Conservation (phyloP, 2,797 vertebrate species). For the Menidia menidia region DNA sequence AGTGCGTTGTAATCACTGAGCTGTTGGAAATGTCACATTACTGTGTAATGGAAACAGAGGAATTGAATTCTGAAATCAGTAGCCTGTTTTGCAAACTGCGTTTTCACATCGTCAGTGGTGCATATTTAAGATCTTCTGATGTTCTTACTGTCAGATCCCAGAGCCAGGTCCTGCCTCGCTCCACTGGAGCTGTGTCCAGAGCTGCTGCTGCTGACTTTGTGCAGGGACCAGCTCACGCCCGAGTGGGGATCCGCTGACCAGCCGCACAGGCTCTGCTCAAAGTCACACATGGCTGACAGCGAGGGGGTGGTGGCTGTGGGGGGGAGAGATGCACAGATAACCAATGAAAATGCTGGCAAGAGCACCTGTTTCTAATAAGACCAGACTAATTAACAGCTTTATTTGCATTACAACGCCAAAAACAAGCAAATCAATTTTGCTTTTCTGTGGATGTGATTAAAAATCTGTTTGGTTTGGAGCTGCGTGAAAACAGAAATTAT, state of each 20-base stretch:
- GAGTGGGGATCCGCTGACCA: slow-evolving; percentile 92
- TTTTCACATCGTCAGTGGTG: background rate
- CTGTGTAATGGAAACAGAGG: no score
- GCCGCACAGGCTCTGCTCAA: slow-evolving; percentile 90
- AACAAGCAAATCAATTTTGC: no score
- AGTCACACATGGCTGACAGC: slow-evolving; percentile 92
- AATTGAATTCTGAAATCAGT: background rate
- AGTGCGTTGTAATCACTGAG: background rate
- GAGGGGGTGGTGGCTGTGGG: slow-evolving; percentile 76
- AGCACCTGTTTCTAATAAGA: slow-evolving; percentile 5
- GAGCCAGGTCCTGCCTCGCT: slow-evolving; percentile 73
- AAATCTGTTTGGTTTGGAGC: no score
- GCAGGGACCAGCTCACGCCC: slow-evolving; percentile 88
- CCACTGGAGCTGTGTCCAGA: slow-evolving; percentile 63
- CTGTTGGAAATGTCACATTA: background rate
- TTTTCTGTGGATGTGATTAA: no score
- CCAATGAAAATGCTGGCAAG: background rate
- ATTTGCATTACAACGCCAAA: no score
- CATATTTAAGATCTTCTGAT: background rate
- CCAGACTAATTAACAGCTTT: background rate
- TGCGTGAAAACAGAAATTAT: no score
- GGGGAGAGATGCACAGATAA: slow-evolving; percentile 18
- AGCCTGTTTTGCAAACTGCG: background rate
- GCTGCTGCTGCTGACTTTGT: slow-evolving; percentile 74
- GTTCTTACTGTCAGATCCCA: slow-evolving; percentile 80